Conservation (phyloP, 2,113 vertebrate species). For the Panurus biarmicus region DNA sequence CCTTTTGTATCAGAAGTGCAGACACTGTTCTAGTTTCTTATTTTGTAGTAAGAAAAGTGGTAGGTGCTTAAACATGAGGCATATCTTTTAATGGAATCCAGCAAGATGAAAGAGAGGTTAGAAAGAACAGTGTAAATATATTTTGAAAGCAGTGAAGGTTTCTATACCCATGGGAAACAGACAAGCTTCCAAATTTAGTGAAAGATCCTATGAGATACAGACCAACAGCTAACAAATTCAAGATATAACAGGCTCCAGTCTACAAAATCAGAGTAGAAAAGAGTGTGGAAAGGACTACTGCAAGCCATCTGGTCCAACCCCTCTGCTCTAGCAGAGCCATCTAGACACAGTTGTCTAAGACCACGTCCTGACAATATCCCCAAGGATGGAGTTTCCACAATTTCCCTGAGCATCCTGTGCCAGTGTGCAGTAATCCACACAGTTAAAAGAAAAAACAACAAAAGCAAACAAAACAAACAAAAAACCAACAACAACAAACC, state of each 20-base stretch:
- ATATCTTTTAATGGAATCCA: background rate
- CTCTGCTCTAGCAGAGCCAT: background rate
- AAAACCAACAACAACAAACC: background rate
- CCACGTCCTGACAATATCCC: no score
- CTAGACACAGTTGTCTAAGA: background rate
- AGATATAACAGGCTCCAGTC: fast-evolving
- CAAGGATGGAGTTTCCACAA: background rate
- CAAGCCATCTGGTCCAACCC: background rate
- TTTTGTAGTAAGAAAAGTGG: background rate
- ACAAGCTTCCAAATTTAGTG: background rate
- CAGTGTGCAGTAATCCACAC: background rate
- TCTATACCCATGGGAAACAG: background rate
- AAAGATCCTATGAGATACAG: background rate
- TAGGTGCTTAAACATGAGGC: background rate
- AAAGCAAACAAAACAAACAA: background rate
- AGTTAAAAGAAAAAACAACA: background rate
- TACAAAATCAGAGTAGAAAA: background rate
- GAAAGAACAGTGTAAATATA: background rate
- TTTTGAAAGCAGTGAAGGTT: background rate
- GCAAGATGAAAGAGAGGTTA: background rate
- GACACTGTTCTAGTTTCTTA: background rate
- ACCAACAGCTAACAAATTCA: background rate
- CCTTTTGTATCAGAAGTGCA: background rate
- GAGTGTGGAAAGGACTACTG: background rate
- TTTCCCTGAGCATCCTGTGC: background rate